Conservation (phyloP, 2,113 vertebrate genomes). For the Polypterus senegalus region DNA sequence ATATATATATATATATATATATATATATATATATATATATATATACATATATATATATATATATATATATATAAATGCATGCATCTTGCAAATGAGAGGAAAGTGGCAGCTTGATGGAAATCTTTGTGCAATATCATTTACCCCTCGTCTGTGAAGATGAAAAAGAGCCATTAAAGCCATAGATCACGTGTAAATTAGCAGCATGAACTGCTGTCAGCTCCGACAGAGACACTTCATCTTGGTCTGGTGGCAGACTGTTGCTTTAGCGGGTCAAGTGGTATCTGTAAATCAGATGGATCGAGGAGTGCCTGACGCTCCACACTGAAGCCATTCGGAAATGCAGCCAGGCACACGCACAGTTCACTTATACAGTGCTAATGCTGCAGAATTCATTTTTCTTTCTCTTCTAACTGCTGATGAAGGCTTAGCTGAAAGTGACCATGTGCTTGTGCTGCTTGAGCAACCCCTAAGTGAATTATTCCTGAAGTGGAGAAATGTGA, state of each 20-base stretch:
- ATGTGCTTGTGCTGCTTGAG: no score
- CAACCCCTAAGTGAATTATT: no score
- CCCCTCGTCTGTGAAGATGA: slow-evolving; percentile 31
- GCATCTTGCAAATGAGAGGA: slow-evolving; percentile 23
- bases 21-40: no score
- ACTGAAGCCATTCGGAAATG: no score
- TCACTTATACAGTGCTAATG: no score
- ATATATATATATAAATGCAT: slow-evolving; percentile 5
- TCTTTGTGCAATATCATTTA: slow-evolving; percentile 20
- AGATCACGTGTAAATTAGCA: slow-evolving; percentile 64
- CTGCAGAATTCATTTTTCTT: no score
- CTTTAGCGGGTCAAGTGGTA: slow-evolving; percentile 66
- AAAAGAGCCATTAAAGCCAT: slow-evolving; percentile 53
- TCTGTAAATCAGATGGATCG: slow-evolving; percentile 51
- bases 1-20: slow-evolving; percentile 2
- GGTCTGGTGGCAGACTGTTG: slow-evolving; percentile 63
- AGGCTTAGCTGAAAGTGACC: no score
- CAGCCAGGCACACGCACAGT: no score
- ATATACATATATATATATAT: no score
- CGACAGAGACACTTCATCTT: slow-evolving; percentile 60
- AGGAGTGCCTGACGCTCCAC: no score
- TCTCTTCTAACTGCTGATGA: no score
- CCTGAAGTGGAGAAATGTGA: no score
- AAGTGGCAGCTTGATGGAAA: slow-evolving; percentile 21
- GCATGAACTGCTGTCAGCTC: slow-evolving; percentile 49